Base-by-base conservation (phyloP, 2,113 vertebrate genomes). In the Prunella himalayana region DNA sequence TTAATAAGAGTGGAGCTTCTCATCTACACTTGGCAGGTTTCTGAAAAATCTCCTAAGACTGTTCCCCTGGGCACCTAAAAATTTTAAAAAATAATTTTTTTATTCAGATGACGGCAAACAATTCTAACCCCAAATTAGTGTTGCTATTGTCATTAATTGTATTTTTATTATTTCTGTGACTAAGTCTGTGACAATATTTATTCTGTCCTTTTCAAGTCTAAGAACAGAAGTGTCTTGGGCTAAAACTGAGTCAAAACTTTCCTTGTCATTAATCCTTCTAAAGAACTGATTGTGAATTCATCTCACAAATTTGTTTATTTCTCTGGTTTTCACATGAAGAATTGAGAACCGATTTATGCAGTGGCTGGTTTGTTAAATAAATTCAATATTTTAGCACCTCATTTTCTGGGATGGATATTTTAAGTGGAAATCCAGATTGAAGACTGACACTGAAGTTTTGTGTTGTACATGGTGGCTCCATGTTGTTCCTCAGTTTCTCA, bases 271-370 rank as follows among this genome's bases (percentile, higher is more conserved):
- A 95, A 50, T 86, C 25, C 33, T 82, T 85, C 69, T 50, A 82
- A 77, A 65, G 57, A 92, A 44, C 39, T 75, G n/a, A 59, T 50
- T 75, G 20, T 81, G 56, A 81, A 88, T 90, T 90, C 17, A 2
- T 77, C 56, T 95, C 76, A 82, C 42, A 68, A 71, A 84, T 78
- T 73, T 92, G 56, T 92, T 96, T 94, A 53, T 88, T 79, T 87
- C 68, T 90, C 68, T 84, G 41, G 45, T 92, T 90, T 93, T 90
- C 88, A 68, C 85, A 50, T 75, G 69, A 91, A 89, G 39, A 90
- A 72, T 64, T 59, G 71, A 71, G 65, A 92, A 59, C 25, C 22
- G 27, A 47, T 75, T 91, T 92, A 83, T 88, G 68, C 78, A 57
- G 70, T 70, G 71, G 30, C 59, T 90, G 47, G 11, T 77, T 91